These are phyloP conservation scores for Himantopus leucocephalus DNA, from an alignment of 2,113 vertebrate species.

Conservation along the genomic window DNA sequence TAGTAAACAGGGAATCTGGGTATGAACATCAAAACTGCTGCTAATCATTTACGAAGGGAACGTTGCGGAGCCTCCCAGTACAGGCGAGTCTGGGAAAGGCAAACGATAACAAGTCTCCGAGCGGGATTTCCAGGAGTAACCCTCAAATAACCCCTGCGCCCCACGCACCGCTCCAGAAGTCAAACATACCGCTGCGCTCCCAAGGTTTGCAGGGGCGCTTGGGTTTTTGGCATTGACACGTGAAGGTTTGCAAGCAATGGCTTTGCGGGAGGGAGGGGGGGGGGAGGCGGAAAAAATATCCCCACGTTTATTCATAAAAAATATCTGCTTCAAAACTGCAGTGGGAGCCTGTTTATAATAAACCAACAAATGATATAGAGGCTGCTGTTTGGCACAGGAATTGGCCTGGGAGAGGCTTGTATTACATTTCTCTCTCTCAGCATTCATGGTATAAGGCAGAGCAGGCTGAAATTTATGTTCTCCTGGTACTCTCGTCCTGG, in stretches of 20 bases:
- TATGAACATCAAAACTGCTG: neutral
- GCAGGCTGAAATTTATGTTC: slow-evolving; percentile 55
- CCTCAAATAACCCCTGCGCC: neutral
- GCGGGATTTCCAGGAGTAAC: neutral
- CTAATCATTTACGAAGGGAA: neutral
- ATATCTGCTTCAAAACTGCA: slow-evolving; percentile 1
- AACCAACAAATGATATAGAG: slow-evolving; percentile 36
- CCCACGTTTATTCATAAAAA: slow-evolving; percentile 43
- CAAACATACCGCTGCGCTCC: neutral
- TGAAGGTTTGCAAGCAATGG: neutral
- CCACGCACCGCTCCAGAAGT: neutral
- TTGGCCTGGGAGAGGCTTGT: slow-evolving; percentile 44
- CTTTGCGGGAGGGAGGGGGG: neutral
- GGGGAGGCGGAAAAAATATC: neutral
- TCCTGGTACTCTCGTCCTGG: neutral
- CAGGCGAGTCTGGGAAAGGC: neutral
- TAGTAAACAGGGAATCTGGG: neutral
- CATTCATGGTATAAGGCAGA: slow-evolving; percentile 32
- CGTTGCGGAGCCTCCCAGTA: neutral
- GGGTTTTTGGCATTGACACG: neutral
- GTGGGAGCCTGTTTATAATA: slow-evolving; percentile 1
- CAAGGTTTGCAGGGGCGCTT: fast-evolving
- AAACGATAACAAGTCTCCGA: neutral
- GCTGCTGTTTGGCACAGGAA: slow-evolving; percentile 56
- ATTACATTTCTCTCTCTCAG: slow-evolving; percentile 19